Base-by-base conservation (phyloP, 2,888 invertebrate genomes). In the Vandiemenella viatica region DNA sequence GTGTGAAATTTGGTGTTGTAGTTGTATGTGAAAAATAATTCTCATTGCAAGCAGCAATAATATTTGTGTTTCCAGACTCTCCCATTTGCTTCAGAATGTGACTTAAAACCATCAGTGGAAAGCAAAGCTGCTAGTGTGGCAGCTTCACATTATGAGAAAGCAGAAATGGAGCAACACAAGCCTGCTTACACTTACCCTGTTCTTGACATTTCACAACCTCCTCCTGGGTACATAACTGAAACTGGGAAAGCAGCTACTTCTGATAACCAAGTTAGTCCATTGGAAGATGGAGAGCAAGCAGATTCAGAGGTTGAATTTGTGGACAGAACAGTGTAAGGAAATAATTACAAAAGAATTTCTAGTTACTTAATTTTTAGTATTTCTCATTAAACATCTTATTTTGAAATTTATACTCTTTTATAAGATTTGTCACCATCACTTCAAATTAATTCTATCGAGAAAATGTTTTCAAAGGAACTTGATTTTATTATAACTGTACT, bases 71-170 rank as follows among this genome's bases (percentile, higher is more conserved):
- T 69, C 50, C 62, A 77, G 74, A 75, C 75, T 60, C 64, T 79
- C 55, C 78, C 78, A 44, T 78, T 79, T 64, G 78, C 78, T 22
- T 67, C 77, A 26, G 77, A 78, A 62, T 77, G 77, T 60, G 78
- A 78, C 55, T 68, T 78, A 56, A 75, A 76, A 61, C 71, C 73
- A 48, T 59, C 53, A 47, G 54, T 55, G 2, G 52, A 54, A 40
- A 56, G 53, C 4, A 51, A 55, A 4, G 56, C 20, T 8, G 17
- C 18, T 5, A 17, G 40, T n/a, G 16, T 40, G 13, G 40, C 38
- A 15, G 21, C 43, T 6, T 21, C 22, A 3, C 48, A 45, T 8
- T 50, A 50, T 18, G 50, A 54, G 13, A 48, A 49, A 19, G 51
- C 48, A 37, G 50, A 52, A 18, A 46, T 44, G 16, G 49, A 49